phyloP scores from a whole-genome alignment of 2,797 vertebrate genomes.

The Leptodactylus fallax region DNA sequence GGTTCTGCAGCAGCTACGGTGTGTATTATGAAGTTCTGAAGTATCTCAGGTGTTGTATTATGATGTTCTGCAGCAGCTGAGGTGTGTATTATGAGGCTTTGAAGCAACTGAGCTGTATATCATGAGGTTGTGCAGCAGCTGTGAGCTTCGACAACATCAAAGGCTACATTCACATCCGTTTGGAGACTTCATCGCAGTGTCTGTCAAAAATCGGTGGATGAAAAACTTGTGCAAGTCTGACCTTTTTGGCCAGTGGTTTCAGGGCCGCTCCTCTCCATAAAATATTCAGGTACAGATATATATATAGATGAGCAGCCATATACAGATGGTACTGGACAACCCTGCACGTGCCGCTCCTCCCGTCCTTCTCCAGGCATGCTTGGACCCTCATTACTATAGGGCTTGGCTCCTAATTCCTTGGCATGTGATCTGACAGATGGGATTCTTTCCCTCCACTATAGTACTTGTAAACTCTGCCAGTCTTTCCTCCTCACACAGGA shows the following conservation, averaged over 20 bases:
- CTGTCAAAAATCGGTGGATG: too few species aligned
- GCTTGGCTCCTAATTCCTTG: background rate
- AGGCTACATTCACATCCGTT: too few species aligned
- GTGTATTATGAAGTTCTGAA: background rate
- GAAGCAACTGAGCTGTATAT: too few species aligned
- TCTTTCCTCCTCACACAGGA: background rate
- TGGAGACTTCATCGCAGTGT: too few species aligned
- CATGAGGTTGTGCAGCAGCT: too few species aligned
- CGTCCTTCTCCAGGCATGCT: background rate
- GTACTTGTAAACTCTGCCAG: background rate
- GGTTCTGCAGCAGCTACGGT: too few species aligned
- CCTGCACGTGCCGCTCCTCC: background rate
- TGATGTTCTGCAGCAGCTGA: background rate
- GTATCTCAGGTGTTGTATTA: background rate
- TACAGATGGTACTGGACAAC: background rate
- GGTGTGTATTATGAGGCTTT: background rate
- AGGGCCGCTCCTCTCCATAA: too few species aligned
- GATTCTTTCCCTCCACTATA: background rate
- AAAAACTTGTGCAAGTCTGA: too few species aligned
- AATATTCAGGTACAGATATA: too few species aligned
- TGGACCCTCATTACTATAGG: background rate
- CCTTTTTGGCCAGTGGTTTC: too few species aligned
- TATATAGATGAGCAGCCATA: background rate
- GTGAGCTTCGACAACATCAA: too few species aligned
- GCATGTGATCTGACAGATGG: slow-evolving; percentile 15